phyloP scores from a whole-genome alignment of 1,140 invertebrate species.

The Zaprionus inermis region DNA sequence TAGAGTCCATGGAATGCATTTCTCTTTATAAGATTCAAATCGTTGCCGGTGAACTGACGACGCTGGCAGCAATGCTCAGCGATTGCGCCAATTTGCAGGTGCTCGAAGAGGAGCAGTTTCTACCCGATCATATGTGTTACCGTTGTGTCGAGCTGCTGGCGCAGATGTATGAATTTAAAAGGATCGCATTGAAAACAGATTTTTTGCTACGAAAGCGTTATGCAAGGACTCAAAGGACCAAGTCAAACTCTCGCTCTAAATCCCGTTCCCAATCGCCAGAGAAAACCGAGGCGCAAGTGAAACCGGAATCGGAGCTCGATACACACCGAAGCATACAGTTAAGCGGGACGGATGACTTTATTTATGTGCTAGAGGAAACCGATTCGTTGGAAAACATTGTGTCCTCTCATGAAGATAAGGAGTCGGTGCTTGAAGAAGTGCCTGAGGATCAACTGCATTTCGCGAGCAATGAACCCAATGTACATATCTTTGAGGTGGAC shows the following conservation, averaged over 20 bases:
- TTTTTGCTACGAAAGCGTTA: constrained; percentile 32
- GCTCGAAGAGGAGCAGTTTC: constrained; percentile 46
- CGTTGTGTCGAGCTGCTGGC: constrained; percentile 29
- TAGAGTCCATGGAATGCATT: constrained; percentile 14
- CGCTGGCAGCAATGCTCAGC: constrained; percentile 49
- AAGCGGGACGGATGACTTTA: constrained; percentile 17
- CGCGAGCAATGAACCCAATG: background rate
- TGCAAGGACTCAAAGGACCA: background rate
- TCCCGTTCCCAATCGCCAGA: constrained; percentile 4
- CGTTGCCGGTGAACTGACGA: constrained; percentile 50
- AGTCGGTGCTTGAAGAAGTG: constrained; percentile 4
- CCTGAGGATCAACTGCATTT: constrained; percentile 11
- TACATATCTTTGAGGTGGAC: constrained; percentile 23
- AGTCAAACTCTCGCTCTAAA: background rate
- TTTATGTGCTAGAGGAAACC: constrained; percentile 36
- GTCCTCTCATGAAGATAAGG: background rate
- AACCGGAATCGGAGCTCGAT: background rate
- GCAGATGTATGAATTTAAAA: constrained; percentile 38
- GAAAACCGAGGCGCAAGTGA: background rate
- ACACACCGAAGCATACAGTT: background rate
- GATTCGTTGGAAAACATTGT: constrained; percentile 5
- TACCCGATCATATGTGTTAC: constrained; percentile 57
- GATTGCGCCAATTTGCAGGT: constrained; percentile 58
- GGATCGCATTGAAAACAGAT: constrained; percentile 37
- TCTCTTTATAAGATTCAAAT: constrained; percentile 40